phyloP scores from a whole-genome alignment of 2,888 invertebrate species.

The Drosophila kuntzei region DNA sequence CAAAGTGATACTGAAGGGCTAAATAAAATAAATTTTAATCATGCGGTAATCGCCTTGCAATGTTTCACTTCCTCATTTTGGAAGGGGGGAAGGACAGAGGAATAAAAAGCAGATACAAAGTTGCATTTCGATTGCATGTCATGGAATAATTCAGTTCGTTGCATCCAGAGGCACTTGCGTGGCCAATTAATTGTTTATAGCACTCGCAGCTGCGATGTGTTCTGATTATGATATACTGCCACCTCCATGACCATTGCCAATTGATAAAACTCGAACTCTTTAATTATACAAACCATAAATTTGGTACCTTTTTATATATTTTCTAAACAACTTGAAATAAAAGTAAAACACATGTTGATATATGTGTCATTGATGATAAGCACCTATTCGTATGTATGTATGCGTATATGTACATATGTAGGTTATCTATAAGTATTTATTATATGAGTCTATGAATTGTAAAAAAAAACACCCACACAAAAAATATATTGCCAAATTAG shows the following conservation, averaged over 20 bases:
- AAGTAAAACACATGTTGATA: slow-evolving; percentile 49
- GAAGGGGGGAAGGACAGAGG: background rate
- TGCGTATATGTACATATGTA: slow-evolving; percentile 9
- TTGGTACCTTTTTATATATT: slow-evolving; percentile 9
- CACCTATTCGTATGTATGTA: slow-evolving; percentile 6
- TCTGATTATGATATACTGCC: slow-evolving; percentile 16
- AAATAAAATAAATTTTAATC: slow-evolving; percentile 24
- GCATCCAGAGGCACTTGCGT: slow-evolving; percentile 16
- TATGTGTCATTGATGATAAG: slow-evolving; percentile 57
- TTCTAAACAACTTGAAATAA: slow-evolving; percentile 22
- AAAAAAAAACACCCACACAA: slow-evolving; percentile 48
- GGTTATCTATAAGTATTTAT: slow-evolving; percentile 11
- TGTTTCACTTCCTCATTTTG: slow-evolving; percentile 34
- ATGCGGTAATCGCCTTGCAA: slow-evolving; percentile 44
- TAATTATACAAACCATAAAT: slow-evolving; percentile 13
- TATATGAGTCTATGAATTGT: slow-evolving; percentile 12
- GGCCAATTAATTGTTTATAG: slow-evolving; percentile 47
- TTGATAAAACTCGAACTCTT: slow-evolving; percentile 36
- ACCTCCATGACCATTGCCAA: slow-evolving; percentile 41
- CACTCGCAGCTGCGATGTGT: slow-evolving; percentile 21
- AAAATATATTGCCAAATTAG: slow-evolving; percentile 36
- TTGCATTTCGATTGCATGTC: slow-evolving; percentile 28
- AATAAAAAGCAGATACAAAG: background rate
- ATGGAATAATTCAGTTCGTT: slow-evolving; percentile 50
- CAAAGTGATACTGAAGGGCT: slow-evolving; percentile 58